Percentiles rank a stretch among this genome's conserved stretches.
Conservation (phyloP, 2,113 vertebrate species). For the Trogon surrucura region DNA sequence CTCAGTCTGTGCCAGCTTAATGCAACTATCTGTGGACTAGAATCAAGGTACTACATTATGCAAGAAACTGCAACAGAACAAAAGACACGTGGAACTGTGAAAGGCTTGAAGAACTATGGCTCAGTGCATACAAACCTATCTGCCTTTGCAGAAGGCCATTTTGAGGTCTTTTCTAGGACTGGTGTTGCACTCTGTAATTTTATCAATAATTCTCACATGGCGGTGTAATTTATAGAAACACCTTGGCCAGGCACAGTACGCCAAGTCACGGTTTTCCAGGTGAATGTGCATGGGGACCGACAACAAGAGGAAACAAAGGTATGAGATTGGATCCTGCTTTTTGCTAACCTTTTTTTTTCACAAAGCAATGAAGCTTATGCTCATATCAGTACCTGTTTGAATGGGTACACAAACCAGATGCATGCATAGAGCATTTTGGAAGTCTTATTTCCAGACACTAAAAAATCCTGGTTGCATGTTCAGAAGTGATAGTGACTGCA, state of each 20-base stretch:
- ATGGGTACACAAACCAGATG: neutral
- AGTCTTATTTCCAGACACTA: neutral
- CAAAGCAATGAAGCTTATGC: neutral
- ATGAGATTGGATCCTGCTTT: neutral
- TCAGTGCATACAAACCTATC: neutral
- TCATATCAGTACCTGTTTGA: neutral
- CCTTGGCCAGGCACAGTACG: neutral
- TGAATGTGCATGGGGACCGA: neutral
- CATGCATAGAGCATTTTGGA: neutral
- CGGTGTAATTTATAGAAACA: neutral
- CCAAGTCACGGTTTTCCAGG: neutral
- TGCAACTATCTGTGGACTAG: neutral
- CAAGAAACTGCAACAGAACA: neutral
- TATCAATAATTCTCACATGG: neutral
- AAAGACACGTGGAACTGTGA: neutral
- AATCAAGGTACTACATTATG: neutral
- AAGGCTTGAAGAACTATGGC: neutral
- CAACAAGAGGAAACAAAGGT: neutral
- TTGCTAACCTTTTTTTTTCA: neutral
- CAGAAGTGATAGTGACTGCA: neutral
- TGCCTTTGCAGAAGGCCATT: neutral
- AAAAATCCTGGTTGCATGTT: neutral
- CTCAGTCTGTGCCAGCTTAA: neutral
- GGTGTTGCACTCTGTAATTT: neutral
- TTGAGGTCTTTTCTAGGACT: neutral